These are phyloP conservation scores for Mizuhopecten yessoensis DNA, from an alignment of 1,140 invertebrate genomes.

Conservation along the genomic window DNA sequence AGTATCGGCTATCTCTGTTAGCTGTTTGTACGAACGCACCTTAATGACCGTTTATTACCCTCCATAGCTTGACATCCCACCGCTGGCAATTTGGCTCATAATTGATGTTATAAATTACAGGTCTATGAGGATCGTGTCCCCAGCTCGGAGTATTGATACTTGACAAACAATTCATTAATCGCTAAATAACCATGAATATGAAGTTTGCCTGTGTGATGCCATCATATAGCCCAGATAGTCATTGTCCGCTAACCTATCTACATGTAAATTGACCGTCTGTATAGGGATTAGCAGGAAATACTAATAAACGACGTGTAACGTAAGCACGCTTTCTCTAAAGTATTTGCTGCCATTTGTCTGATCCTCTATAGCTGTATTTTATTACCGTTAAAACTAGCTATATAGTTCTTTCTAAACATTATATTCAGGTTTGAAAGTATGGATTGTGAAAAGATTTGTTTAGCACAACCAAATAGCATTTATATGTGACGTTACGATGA, in stretches of 20 bases:
- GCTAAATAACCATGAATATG: background rate
- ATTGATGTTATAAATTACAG: conserved; percentile 12
- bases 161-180: conserved; percentile 26
- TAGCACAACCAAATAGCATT: no score
- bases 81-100: background rate
- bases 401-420: no score
- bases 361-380: no score
- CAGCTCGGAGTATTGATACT: background rate
- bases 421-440: no score
- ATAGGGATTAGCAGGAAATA: background rate
- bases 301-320: background rate
- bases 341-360: no score
- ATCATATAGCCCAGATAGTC: background rate
- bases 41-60: no score
- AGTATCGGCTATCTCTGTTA: background rate
- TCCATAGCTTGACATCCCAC: background rate
- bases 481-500: no score
- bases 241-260: background rate
- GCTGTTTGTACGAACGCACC: background rate
- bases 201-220: background rate
- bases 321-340: no score
- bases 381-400: no score
- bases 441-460: no score
- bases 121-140: background rate
- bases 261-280: background rate